Conservation (phyloP, 64 coral and sea anemone species). For the Catalaphyllia jardinei region DNA sequence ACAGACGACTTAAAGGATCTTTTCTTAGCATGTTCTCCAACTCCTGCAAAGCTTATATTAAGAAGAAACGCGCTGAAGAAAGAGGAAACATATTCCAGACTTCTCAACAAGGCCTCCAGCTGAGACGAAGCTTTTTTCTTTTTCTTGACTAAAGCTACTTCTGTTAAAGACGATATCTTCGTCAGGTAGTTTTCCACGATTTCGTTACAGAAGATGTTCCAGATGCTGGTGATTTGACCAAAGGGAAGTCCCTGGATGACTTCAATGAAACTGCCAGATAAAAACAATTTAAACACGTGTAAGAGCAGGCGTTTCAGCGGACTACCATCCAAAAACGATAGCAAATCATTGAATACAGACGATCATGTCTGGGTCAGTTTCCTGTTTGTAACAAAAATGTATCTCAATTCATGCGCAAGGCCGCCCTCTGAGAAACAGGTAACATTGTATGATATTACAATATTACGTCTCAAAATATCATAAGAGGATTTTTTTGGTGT, state of each 20-base stretch:
- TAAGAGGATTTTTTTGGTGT: too few species aligned
- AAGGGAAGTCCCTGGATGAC: constrained; percentile 43
- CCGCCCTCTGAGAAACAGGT: too few species aligned
- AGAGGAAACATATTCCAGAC: constrained; percentile 19
- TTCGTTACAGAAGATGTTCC: constrained; percentile 40
- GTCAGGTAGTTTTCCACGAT: constrained; percentile 25
- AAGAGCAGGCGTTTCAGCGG: too few species aligned
- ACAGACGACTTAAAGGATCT: constrained; percentile 32
- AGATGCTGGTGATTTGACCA: constrained; percentile 33
- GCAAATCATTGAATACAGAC: too few species aligned
- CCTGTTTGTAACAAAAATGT: too few species aligned
- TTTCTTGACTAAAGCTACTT: neutral
- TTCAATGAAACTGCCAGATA: constrained; percentile 9
- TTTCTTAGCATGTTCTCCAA: constrained; percentile 51
- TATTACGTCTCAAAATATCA: too few species aligned
- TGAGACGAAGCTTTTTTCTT: neutral
- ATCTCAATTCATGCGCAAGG: neutral
- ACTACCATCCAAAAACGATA: too few species aligned
- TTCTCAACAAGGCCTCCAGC: neutral
- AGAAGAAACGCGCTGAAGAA: constrained; percentile 59
- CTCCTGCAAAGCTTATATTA: constrained; percentile 71
- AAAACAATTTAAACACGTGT: neutral
- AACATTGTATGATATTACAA: too few species aligned
- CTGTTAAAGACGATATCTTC: neutral
- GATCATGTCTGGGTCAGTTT: neutral